Percentiles rank a stretch among this genome's conserved stretches.
Evolutionary conservation across 2,888 invertebrate genomes (phyloP).

Genomic region (Octodonta nipae): DNA sequence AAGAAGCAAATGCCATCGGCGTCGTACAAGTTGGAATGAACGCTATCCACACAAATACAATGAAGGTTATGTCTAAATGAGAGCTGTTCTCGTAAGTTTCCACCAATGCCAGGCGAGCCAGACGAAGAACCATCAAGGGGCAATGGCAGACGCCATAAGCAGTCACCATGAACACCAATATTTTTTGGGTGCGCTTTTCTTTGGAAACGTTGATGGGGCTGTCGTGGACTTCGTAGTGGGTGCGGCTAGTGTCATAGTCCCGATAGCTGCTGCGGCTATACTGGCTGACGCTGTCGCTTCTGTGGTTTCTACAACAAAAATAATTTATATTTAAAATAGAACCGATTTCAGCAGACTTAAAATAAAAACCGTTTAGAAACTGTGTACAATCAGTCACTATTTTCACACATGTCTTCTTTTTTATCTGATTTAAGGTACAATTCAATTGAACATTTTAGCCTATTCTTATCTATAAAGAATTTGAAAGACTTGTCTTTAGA

Average conservation of each 20-base stretch:
- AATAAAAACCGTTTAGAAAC: too few relatives aligned
- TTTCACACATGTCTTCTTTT: too few relatives aligned
- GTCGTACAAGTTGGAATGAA: slow-evolving; percentile 54
- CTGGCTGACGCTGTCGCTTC: slow-evolving; percentile 23
- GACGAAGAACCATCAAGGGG: slow-evolving; percentile 47
- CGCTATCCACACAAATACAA: slow-evolving; percentile 56
- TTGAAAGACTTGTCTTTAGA: too few relatives aligned
- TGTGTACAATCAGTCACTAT: too few relatives aligned
- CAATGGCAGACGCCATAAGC: slow-evolving; percentile 52
- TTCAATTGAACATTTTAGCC: too few relatives aligned
- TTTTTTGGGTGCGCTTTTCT: slow-evolving; percentile 54
- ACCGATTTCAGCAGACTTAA: too few relatives aligned
- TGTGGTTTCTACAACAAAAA: slow-evolving; percentile 2
- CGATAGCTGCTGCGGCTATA: slow-evolving; percentile 25
- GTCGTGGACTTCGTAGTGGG: slow-evolving; percentile 40
- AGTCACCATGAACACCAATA: slow-evolving; percentile 52
- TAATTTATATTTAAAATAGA: too few relatives aligned
- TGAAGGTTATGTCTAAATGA: slow-evolving; percentile 54
- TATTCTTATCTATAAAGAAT: too few relatives aligned
- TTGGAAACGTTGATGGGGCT: slow-evolving; percentile 44
- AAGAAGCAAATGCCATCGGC: slow-evolving; percentile 49
- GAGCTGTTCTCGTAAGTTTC: slow-evolving; percentile 57
- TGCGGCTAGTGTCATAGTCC: slow-evolving; percentile 21
- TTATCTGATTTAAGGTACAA: too few relatives aligned
- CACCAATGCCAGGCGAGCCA: slow-evolving; percentile 49